A percentile compares a stretch with the other conserved stretches of the same genome.
Evolutionary conservation across 2,113 vertebrate species (phyloP).

Genomic region (Phalacrocorax aristotelis): DNA sequence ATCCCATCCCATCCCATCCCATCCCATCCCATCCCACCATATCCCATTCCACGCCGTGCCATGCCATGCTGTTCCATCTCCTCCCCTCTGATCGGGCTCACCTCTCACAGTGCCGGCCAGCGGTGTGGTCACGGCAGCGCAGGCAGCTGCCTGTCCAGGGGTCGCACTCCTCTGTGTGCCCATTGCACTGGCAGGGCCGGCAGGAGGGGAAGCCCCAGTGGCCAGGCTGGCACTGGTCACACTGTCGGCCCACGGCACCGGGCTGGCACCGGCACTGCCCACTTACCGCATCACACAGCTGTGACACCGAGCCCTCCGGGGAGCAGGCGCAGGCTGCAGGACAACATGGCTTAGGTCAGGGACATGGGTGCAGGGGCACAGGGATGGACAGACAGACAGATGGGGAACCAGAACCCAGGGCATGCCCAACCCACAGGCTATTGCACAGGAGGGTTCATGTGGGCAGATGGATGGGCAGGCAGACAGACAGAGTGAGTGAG

Average conservation of each 20-base stretch:
- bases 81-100: neutral
- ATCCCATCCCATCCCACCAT: neutral
- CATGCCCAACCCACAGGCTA: neutral
- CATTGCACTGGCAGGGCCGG: slow-evolving; percentile 86
- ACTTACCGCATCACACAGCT: slow-evolving; percentile 74
- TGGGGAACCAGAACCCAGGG: neutral
- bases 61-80: neutral
- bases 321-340: slow-evolving; percentile 83
- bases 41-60: neutral
- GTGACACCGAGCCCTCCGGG: slow-evolving; percentile 73
- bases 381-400: neutral
- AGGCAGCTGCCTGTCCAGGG: slow-evolving; percentile 82
- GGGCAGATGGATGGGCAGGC: neutral
- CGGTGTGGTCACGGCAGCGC: slow-evolving; percentile 85
- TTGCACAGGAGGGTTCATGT: neutral
- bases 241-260: slow-evolving; percentile 71
- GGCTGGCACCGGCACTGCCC: slow-evolving; percentile 82
- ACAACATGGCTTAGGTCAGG: neutral
- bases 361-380: neutral
- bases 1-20: no score
- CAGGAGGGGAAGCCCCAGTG: slow-evolving; percentile 95
- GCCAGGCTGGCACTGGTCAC: slow-evolving; percentile 84
- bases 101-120: slow-evolving; percentile 72
- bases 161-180: slow-evolving; percentile 84
- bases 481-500: neutral